A percentile compares a stretch with the other conserved stretches of the same genome.
Evolutionary conservation across 1,140 invertebrate species (phyloP).

Genomic region (Drosophila baimaii): DNA sequence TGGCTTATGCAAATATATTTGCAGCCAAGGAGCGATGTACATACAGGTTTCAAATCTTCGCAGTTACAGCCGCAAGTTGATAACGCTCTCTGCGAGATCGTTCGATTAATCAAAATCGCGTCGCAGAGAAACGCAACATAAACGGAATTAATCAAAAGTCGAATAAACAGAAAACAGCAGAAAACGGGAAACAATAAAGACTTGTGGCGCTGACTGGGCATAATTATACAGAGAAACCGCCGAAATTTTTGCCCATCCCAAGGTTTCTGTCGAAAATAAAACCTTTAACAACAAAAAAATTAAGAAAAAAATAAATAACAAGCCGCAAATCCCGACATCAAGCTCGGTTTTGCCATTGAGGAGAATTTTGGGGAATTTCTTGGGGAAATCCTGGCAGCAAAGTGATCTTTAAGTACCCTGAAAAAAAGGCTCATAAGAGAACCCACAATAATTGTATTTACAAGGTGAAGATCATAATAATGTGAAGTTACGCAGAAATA

Average conservation of each 20-base stretch:
- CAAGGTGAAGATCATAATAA: slow-evolving; percentile 39
- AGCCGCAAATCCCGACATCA: slow-evolving; percentile 22
- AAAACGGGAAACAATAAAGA: slow-evolving; percentile 44
- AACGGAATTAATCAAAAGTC: slow-evolving; percentile 47
- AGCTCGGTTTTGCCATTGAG: slow-evolving; percentile 22
- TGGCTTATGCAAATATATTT: slow-evolving; percentile 38
- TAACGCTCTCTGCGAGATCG: slow-evolving; percentile 5
- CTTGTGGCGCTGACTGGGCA: slow-evolving; percentile 43
- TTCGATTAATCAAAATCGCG: slow-evolving; percentile 50
- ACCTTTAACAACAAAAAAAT: slow-evolving; percentile 5
- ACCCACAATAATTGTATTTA: slow-evolving; percentile 26
- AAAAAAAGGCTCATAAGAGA: slow-evolving; percentile 32
- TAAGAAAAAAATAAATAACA: slow-evolving; percentile 18
- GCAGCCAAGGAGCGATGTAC: slow-evolving; percentile 39
- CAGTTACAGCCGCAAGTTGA: background rate
- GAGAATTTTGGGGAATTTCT: slow-evolving; percentile 12
- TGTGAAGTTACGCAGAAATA: slow-evolving; percentile 23
- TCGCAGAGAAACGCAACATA: slow-evolving; percentile 50
- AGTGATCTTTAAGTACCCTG: slow-evolving; percentile 46
- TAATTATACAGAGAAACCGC: slow-evolving; percentile 35
- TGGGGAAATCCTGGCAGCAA: slow-evolving; percentile 66
- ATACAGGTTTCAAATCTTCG: slow-evolving; percentile 23
- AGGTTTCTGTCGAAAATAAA: slow-evolving; percentile 38
- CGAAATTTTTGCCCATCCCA: slow-evolving; percentile 41
- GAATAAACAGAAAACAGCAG: slow-evolving; percentile 29